phyloP scores from a whole-genome alignment of 1,140 invertebrate genomes.

The Solenopsis fugax region DNA sequence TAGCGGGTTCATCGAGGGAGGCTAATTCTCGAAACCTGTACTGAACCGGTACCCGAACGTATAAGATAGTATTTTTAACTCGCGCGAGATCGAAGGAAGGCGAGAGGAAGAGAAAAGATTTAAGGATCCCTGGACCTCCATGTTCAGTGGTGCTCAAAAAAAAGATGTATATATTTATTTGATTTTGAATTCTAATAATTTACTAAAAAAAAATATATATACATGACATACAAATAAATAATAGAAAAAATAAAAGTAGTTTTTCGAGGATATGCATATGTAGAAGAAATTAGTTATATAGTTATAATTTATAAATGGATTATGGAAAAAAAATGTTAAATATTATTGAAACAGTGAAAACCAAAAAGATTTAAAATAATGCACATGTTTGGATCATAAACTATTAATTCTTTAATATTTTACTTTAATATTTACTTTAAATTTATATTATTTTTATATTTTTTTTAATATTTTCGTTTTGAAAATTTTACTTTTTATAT shows the following conservation, averaged over 20 bases:
- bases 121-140: slow-evolving; percentile 63
- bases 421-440: neutral
- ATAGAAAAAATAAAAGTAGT: neutral
- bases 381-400: neutral
- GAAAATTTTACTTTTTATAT: neutral
- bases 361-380: no score
- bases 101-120: slow-evolving; percentile 72
- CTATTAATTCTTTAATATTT: no score
- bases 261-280: neutral
- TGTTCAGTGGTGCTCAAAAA: slow-evolving; percentile 61
- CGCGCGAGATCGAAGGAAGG: slow-evolving; percentile 47
- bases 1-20: slow-evolving; percentile 48
- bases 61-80: slow-evolving; percentile 72
- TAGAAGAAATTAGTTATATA: neutral
- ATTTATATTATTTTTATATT: no score
- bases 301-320: slow-evolving; percentile 1
- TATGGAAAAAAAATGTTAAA: slow-evolving; percentile 2
- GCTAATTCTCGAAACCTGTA: slow-evolving; percentile 63
- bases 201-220: neutral
- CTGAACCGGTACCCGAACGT: slow-evolving; percentile 57
- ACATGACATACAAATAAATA: no score
- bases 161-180: neutral
- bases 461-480: neutral
- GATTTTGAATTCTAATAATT: neutral
- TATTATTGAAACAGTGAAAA: neutral